phyloP scores from a whole-genome alignment of 2,113 vertebrate species.

The Semnopithecus entellus region DNA sequence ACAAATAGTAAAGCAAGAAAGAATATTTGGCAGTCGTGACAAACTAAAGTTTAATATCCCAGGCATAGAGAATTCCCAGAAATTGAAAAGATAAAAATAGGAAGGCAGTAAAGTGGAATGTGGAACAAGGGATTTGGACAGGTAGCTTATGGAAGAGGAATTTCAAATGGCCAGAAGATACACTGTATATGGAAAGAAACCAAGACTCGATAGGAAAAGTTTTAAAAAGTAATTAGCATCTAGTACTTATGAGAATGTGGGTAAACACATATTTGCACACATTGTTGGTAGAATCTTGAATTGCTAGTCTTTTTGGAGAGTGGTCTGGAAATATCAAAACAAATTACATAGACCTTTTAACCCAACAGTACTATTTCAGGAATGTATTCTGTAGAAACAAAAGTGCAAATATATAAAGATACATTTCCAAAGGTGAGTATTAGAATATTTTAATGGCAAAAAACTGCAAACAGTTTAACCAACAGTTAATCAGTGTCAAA shows the following conservation, averaged over 20 bases:
- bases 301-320: slow-evolving; percentile 1
- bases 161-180: neutral
- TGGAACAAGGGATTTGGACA: neutral
- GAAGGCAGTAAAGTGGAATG: neutral
- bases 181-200: neutral
- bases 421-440: neutral
- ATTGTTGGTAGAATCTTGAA: neutral
- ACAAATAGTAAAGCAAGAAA: neutral
- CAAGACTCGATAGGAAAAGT: neutral
- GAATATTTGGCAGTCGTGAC: neutral
- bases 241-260: neutral
- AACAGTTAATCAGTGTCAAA: neutral
- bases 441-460: neutral
- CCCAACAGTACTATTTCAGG: neutral
- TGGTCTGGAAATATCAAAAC: neutral
- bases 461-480: neutral
- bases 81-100: neutral
- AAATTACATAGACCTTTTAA: neutral
- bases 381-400: neutral
- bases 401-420: neutral
- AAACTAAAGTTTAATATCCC: neutral
- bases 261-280: neutral
- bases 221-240: neutral
- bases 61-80: neutral
- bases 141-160: neutral